Conservation (phyloP, 2,797 vertebrate genomes). For the Nothura maculosa region DNA sequence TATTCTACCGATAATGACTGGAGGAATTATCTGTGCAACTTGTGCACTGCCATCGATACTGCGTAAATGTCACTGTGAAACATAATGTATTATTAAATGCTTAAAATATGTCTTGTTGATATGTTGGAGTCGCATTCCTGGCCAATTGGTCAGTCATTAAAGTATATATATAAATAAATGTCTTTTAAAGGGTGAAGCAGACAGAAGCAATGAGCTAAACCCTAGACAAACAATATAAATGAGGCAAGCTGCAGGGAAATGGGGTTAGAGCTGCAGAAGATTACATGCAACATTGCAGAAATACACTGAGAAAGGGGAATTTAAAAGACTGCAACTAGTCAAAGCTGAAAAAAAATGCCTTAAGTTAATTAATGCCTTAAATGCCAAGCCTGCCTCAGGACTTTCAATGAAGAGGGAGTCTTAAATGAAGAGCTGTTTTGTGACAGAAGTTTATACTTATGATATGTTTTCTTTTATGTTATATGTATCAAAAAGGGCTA, state of each 20-base stretch:
- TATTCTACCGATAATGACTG: background rate
- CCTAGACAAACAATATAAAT: background rate
- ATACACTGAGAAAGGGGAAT: fast-evolving
- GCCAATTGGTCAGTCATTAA: background rate
- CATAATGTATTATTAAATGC: background rate
- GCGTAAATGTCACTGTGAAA: background rate
- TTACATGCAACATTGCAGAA: background rate
- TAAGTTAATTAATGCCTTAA: background rate
- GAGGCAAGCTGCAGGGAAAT: background rate
- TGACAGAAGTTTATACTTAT: background rate
- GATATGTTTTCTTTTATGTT: background rate
- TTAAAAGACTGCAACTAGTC: background rate
- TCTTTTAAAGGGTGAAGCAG: background rate
- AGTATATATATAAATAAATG: background rate
- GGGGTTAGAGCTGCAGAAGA: background rate
- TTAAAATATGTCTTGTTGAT: background rate
- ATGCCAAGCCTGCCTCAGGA: background rate
- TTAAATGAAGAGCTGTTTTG: background rate
- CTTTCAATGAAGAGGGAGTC: background rate
- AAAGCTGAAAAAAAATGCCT: background rate
- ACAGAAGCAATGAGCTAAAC: background rate
- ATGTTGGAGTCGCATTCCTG: background rate
- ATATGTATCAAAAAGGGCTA: fast-evolving
- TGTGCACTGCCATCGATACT: background rate
- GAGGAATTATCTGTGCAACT: background rate